Percentiles rank a stretch among this genome's conserved stretches.
Conservation (phyloP, 2,888 invertebrate genomes). For the Phragmatobia fuliginosa region DNA sequence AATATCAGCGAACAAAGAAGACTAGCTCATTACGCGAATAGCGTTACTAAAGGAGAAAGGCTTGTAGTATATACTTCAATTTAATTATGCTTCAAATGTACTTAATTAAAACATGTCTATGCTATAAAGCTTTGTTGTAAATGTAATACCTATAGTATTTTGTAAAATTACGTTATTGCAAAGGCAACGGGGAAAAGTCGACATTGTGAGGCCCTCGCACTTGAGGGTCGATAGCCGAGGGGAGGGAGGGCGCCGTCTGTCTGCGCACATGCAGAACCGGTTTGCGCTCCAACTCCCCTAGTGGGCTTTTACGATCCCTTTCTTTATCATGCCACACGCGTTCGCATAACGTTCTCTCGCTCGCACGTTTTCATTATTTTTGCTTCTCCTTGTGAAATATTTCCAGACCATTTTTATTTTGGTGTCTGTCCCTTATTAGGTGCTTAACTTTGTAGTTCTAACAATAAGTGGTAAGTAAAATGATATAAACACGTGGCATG, state of each 20-base stretch:
- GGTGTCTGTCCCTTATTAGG: constrained; percentile 72
- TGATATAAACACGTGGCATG: constrained; percentile 59
- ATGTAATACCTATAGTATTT: constrained; percentile 38
- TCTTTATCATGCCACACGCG: constrained; percentile 78
- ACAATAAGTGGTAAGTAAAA: constrained; percentile 68
- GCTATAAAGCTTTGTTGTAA: neutral
- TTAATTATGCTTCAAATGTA: neutral
- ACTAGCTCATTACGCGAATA: constrained; percentile 26
- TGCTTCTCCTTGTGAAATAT: constrained; percentile 83
- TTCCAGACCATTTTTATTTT: constrained; percentile 81
- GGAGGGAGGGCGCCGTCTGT: constrained; percentile 79
- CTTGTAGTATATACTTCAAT: constrained; percentile 1
- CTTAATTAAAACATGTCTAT: constrained; percentile 7
- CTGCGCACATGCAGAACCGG: constrained; percentile 85
- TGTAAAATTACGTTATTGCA: constrained; percentile 79
- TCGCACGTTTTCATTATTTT: constrained; percentile 84
- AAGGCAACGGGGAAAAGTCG: constrained; percentile 77
- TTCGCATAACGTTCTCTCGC: constrained; percentile 73
- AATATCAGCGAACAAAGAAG: constrained; percentile 43
- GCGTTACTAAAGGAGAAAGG: constrained; percentile 45
- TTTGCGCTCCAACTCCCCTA: constrained; percentile 82
- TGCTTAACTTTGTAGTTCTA: constrained; percentile 59
- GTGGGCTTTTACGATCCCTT: constrained; percentile 73
- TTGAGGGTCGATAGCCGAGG: constrained; percentile 81
- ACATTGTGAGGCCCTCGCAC: constrained; percentile 79